Evolutionary conservation across 2,113 vertebrate species (phyloP).

Genomic region (Halcyon senegalensis): DNA sequence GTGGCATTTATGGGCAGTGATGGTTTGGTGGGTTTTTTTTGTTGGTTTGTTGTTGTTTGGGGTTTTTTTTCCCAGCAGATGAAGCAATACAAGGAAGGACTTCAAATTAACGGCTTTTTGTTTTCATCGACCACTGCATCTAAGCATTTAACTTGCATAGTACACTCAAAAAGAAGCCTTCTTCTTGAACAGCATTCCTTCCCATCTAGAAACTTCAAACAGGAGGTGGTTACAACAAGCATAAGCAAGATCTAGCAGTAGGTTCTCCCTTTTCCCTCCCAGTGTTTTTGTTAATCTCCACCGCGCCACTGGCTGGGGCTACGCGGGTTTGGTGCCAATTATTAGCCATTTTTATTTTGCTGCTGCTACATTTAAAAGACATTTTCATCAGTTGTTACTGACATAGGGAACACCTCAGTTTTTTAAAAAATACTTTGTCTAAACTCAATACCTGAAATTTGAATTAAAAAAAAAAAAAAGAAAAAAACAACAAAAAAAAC

Average conservation of each 20-base stretch:
- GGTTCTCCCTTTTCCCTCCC: constrained; percentile 2
- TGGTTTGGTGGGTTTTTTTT: not conserved
- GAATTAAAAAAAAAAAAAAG: not conserved
- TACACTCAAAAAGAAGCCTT: not conserved
- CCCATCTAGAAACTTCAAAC: not conserved
- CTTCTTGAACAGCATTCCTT: not conserved
- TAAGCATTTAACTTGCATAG: constrained; percentile 56
- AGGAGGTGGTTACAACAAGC: constrained; percentile 6
- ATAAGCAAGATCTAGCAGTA: not conserved
- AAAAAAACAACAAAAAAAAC: not conserved
- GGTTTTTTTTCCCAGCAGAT: not conserved
- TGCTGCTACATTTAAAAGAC: constrained; percentile 51
- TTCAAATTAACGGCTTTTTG: not conserved
- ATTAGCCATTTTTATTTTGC: not conserved
- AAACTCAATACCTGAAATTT: constrained; percentile 50
- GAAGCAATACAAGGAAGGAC: constrained; percentile 10
- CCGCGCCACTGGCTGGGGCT: constrained; percentile 27
- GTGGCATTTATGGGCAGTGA: not conserved
- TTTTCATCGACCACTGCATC: not conserved
- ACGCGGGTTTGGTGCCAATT: not conserved
- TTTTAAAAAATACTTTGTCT: constrained; percentile 35
- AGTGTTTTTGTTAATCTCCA: not conserved
- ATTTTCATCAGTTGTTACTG: constrained; percentile 15
- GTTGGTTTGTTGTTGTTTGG: too few relatives aligned
- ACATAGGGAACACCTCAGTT: constrained; percentile 31